phyloP scores from a whole-genome alignment of 1,140 invertebrate genomes.

The Parasteatoda tepidariorum region DNA sequence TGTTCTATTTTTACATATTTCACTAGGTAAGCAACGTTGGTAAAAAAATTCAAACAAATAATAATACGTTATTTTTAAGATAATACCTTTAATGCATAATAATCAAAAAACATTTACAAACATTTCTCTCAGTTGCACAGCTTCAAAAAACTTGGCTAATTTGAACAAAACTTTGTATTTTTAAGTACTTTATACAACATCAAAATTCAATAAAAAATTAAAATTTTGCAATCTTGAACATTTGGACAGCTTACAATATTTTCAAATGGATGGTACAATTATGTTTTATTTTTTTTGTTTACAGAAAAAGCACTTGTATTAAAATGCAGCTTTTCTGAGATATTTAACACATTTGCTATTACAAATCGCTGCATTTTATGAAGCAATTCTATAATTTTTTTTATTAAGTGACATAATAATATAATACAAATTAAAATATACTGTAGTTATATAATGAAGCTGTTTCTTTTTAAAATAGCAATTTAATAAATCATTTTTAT shows the following conservation, averaged over 20 bases:
- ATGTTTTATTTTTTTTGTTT: no score
- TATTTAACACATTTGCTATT: background rate
- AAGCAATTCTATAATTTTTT: no score
- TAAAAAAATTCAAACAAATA: no score
- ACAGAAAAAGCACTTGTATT: slow-evolving; percentile 9
- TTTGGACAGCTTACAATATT: background rate
- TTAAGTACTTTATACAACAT: background rate
- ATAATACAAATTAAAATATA: no score
- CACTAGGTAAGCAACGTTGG: no score
- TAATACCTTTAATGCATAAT: slow-evolving; percentile 4
- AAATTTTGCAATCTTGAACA: slow-evolving; percentile 9
- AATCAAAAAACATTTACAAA: slow-evolving; percentile 47
- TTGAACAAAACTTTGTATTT: slow-evolving; percentile 1
- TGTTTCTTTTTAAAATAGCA: no score
- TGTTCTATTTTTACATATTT: no score
- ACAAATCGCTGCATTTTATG: no score
- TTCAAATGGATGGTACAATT: slow-evolving; percentile 16
- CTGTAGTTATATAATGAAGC: no score
- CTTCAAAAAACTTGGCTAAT: no score
- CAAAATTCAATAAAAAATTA: background rate
- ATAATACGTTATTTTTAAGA: background rate
- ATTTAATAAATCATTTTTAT: no score
- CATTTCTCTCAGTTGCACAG: slow-evolving; percentile 21
- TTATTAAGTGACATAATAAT: no score
- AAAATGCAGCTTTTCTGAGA: background rate